Conservation (phyloP, 2,113 vertebrate species). For the Hippocampus zosterae region DNA sequence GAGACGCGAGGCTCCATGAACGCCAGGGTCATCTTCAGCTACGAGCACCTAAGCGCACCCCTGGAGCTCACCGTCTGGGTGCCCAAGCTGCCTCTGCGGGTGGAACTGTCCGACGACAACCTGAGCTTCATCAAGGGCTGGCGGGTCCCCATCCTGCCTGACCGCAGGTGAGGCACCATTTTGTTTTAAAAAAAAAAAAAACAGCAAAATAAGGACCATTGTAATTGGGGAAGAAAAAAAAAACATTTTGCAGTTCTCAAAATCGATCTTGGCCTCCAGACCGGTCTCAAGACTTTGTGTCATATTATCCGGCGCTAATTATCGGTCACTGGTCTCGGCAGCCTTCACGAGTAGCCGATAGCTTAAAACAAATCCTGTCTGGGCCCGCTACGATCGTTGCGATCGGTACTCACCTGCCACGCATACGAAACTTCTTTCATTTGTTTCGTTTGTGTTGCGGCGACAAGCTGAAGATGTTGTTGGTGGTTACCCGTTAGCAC, state of each 20-base stretch:
- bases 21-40: constrained; percentile 90
- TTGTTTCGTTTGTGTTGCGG: not conserved
- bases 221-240: no score
- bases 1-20: constrained; percentile 94
- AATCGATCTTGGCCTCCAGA: no score
- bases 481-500: not conserved
- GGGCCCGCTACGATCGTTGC: no score
- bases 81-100: constrained; percentile 88
- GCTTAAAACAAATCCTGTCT: no score
- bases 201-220: no score
- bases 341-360: no score
- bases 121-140: constrained; percentile 98
- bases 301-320: no score
- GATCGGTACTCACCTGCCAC: not conserved
- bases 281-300: no score
- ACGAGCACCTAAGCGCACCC: constrained; percentile 86
- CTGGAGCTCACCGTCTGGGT: constrained; percentile 98
- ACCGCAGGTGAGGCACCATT: constrained; percentile 78
- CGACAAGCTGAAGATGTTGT: no score
- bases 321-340: no score
- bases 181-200: no score
- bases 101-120: constrained; percentile 84
- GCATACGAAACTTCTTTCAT: not conserved
- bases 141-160: constrained; percentile 92
- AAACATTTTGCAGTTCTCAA: no score